Conservation (phyloP, 2,113 vertebrate genomes). For the Callipepla californica region DNA sequence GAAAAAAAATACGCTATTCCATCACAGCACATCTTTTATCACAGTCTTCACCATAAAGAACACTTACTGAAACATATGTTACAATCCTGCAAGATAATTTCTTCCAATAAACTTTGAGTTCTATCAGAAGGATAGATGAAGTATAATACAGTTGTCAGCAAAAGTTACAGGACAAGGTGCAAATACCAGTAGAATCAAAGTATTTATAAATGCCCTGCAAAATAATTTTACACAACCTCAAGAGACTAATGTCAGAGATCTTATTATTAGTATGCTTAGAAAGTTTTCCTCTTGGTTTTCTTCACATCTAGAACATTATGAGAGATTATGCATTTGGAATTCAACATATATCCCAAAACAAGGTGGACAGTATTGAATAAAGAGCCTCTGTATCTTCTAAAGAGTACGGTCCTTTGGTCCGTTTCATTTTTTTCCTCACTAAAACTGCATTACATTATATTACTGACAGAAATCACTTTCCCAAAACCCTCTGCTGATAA, state of each 20-base stretch:
- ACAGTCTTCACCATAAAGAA: not conserved
- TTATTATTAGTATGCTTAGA: not conserved
- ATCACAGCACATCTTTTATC: slow-evolving; percentile 7
- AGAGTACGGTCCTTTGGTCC: not conserved
- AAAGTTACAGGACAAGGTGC: not conserved
- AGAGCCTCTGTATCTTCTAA: not conserved
- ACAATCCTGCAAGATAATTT: not conserved
- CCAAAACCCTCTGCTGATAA: not conserved
- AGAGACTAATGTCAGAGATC: not conserved
- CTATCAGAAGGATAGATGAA: not conserved
- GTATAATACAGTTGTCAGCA: not conserved
- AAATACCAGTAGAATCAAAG: not conserved
- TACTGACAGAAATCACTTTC: not conserved
- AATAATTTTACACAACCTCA: not conserved
- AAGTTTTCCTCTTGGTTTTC: not conserved
- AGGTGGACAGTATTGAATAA: not conserved
- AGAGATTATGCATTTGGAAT: not conserved
- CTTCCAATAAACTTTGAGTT: not conserved
- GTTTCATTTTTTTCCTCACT: not conserved
- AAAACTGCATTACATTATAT: not conserved
- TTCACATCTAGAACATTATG: not conserved
- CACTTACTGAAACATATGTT: not conserved
- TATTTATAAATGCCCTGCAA: not conserved
- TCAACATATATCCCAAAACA: not conserved
- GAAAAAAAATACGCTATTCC: slow-evolving; percentile 19